These are phyloP conservation scores for Drosophila obscura DNA, from an alignment of 1,140 invertebrate species.

Conservation along the genomic window DNA sequence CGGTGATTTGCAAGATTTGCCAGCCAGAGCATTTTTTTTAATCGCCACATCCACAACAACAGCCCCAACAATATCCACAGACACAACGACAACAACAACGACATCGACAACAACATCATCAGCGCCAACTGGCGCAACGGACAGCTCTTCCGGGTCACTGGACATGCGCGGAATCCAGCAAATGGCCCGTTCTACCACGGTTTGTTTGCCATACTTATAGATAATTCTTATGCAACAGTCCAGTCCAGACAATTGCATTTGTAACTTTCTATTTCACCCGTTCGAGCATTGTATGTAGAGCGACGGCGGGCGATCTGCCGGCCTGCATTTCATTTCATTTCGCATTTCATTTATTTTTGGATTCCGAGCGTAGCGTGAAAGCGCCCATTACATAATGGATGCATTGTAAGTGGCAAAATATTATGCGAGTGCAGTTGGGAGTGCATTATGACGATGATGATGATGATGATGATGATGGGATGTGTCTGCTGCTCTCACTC, in stretches of 20 bases:
- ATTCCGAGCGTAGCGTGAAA: slow-evolving; percentile 73
- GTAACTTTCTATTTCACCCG: slow-evolving; percentile 60
- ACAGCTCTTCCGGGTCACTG: slow-evolving; percentile 59
- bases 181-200: slow-evolving; percentile 59
- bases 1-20: slow-evolving; percentile 50
- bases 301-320: slow-evolving; percentile 36
- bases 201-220: slow-evolving; percentile 39
- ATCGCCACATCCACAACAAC: slow-evolving; percentile 53
- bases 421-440: slow-evolving; percentile 44
- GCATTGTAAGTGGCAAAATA: slow-evolving; percentile 65
- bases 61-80: slow-evolving; percentile 17
- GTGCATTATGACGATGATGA: not conserved
- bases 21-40: slow-evolving; percentile 39
- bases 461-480: no score
- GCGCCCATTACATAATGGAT: slow-evolving; percentile 55
- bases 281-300: not conserved
- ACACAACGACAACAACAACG: slow-evolving; percentile 25
- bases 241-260: slow-evolving; percentile 30
- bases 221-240: slow-evolving; percentile 49
- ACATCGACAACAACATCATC: slow-evolving; percentile 13
- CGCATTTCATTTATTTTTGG: slow-evolving; percentile 51
- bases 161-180: slow-evolving; percentile 34
- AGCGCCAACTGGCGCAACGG: slow-evolving; percentile 1
- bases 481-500: slow-evolving; percentile 12
- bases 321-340: slow-evolving; percentile 46